Conservation (phyloP, 2,797 vertebrate genomes). For the Tachyglossus aculeatus region DNA sequence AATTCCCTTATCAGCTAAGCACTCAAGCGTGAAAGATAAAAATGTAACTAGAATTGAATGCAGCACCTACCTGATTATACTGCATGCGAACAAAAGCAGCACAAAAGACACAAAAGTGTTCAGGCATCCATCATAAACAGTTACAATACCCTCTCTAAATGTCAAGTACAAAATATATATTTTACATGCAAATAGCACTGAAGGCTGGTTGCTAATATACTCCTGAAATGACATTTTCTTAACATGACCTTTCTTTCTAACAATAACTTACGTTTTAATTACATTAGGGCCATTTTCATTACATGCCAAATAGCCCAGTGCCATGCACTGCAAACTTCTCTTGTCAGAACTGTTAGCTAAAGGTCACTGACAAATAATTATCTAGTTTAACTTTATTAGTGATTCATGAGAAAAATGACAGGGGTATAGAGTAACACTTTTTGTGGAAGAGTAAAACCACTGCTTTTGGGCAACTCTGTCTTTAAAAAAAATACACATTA, state of each 20-base stretch:
- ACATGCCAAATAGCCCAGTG: constrained; percentile 60
- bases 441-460: neutral
- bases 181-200: constrained; percentile 70
- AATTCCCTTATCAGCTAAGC: constrained; percentile 36
- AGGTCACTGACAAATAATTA: constrained; percentile 64
- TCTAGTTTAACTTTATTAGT: constrained; percentile 45
- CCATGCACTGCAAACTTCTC: constrained; percentile 49
- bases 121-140: constrained; percentile 58
- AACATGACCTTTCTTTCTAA: constrained; percentile 76
- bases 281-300: constrained; percentile 70
- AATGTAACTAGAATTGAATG: constrained; percentile 35
- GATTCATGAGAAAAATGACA: constrained; percentile 37
- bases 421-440: neutral
- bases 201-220: constrained; percentile 67
- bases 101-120: constrained; percentile 60
- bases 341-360: constrained; percentile 60
- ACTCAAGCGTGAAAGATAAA: constrained; percentile 39
- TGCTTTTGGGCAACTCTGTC: neutral
- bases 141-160: constrained; percentile 74
- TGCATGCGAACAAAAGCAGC: constrained; percentile 48
- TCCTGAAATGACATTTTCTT: constrained; percentile 75
- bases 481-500: neutral
- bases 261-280: constrained; percentile 79
- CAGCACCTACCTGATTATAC: constrained; percentile 57
- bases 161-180: constrained; percentile 72